A percentile compares a stretch with the other conserved stretches of the same genome.
Conservation (phyloP, 2,888 invertebrate species). For the Mylabris sibirica region DNA sequence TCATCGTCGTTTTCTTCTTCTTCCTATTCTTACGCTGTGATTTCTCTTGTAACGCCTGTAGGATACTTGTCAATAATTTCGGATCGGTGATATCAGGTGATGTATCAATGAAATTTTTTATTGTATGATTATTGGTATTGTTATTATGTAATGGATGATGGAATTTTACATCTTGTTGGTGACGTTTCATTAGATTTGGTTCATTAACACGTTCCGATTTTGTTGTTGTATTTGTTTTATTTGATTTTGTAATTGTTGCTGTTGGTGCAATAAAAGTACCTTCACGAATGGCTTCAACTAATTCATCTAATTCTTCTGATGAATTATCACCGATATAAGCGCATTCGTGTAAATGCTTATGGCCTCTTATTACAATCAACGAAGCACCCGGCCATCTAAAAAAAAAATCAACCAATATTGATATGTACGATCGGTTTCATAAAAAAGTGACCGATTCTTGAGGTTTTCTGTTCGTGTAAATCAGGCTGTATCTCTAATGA, state of each 20-base stretch:
- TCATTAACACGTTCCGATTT: slow-evolving; percentile 65
- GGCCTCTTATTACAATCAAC: slow-evolving; percentile 77
- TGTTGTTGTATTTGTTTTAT: slow-evolving; percentile 36
- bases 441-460: too few relatives aligned
- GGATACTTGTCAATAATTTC: slow-evolving; percentile 51
- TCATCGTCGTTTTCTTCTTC: slow-evolving; percentile 55
- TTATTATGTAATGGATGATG: slow-evolving; percentile 64
- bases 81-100: slow-evolving; percentile 54
- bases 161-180: slow-evolving; percentile 69
- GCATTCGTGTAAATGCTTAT: slow-evolving; percentile 79
- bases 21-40: slow-evolving; percentile 54
- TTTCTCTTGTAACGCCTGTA: slow-evolving; percentile 49
- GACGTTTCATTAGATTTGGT: slow-evolving; percentile 71
- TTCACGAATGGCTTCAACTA: slow-evolving; percentile 55
- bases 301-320: slow-evolving; percentile 76
- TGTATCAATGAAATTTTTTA: slow-evolving; percentile 40
- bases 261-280: slow-evolving; percentile 43
- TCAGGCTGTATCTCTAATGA: too few relatives aligned
- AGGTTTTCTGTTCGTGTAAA: too few relatives aligned
- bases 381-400: slow-evolving; percentile 78
- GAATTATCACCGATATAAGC: slow-evolving; percentile 84
- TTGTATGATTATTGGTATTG: slow-evolving; percentile 42
- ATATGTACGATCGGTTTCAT: too few relatives aligned
- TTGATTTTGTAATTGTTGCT: slow-evolving; percentile 47
- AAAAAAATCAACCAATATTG: too few relatives aligned